Conservation (phyloP, 2,113 vertebrate species). For the Rhea pennata region DNA sequence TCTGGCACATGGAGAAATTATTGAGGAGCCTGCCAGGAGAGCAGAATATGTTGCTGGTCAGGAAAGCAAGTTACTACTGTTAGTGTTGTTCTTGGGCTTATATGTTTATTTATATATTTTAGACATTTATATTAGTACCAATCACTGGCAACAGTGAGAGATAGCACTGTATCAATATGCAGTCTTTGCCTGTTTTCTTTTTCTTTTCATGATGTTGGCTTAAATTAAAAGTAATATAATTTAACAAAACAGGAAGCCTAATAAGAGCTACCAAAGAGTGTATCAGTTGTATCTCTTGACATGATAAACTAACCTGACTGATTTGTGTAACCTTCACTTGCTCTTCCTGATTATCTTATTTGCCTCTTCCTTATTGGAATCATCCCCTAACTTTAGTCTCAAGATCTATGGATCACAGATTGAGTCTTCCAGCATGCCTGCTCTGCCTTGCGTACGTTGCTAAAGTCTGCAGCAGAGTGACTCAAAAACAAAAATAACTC, state of each 20-base stretch:
- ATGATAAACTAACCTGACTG: background rate
- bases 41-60: background rate
- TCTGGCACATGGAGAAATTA: background rate
- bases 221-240: background rate
- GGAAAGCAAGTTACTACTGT: background rate
- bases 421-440: background rate
- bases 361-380: background rate
- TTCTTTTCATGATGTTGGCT: background rate
- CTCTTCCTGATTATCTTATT: background rate
- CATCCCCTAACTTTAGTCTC: background rate
- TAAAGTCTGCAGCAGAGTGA: background rate
- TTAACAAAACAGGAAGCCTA: background rate
- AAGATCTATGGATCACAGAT: background rate
- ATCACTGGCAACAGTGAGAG: background rate
- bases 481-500: background rate
- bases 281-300: background rate
- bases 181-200: background rate
- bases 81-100: background rate
- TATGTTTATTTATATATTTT: background rate
- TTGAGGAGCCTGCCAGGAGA: background rate
- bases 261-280: background rate
- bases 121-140: background rate
- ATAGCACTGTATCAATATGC: background rate
- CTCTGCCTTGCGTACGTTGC: background rate
- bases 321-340: background rate